phyloP scores from a whole-genome alignment of 2,888 invertebrate genomes.

The Ochropleura leucogaster region DNA sequence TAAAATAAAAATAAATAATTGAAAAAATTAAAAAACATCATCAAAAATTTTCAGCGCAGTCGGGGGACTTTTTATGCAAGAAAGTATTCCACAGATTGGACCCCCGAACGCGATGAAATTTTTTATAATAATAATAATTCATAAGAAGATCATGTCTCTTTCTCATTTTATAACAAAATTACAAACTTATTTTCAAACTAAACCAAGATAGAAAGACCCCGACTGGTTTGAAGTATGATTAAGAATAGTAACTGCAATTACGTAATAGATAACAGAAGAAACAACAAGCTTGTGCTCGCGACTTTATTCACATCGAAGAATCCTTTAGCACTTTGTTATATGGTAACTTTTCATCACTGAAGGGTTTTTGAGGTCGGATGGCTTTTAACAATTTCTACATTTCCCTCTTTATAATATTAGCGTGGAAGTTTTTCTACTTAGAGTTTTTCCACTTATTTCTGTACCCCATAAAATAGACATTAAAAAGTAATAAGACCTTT shows the following conservation, averaged over 20 bases:
- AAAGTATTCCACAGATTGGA: too few species aligned
- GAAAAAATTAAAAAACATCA: too few species aligned
- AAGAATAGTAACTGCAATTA: neutral
- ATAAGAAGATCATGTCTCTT: too few species aligned
- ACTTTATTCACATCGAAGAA: neutral
- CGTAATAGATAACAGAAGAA: neutral
- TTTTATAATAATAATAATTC: too few species aligned
- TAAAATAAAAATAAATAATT: too few species aligned
- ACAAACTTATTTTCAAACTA: constrained; percentile 25
- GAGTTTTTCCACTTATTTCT: neutral
- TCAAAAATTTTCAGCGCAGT: too few species aligned
- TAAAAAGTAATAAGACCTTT: constrained; percentile 23
- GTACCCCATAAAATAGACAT: neutral
- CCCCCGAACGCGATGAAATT: too few species aligned
- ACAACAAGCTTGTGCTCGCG: neutral
- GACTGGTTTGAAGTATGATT: neutral
- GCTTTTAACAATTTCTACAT: too few species aligned
- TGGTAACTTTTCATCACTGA: neutral
- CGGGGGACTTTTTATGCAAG: too few species aligned
- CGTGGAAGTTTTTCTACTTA: neutral
- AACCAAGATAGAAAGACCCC: neutral
- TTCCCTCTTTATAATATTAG: neutral
- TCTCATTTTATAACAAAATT: neutral
- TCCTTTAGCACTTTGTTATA: neutral
- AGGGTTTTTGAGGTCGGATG: neutral